Percentiles rank a stretch among this genome's conserved stretches.
phyloP scores from a whole-genome alignment of 2,888 invertebrate genomes.

The Anthrax anthrax region DNA sequence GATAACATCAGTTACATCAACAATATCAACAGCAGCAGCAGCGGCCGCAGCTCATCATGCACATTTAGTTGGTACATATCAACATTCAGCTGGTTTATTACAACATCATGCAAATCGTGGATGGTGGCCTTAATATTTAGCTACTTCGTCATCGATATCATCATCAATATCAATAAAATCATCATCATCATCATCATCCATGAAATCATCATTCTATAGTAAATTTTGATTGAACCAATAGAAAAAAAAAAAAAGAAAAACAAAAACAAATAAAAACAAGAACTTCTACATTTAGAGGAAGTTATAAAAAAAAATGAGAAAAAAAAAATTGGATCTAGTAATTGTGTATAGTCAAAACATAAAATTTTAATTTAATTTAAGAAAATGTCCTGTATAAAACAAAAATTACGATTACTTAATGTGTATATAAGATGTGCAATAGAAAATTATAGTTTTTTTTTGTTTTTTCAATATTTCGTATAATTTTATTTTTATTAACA shows the following conservation, averaged over 20 bases:
- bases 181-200: too few relatives aligned
- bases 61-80: constrained; percentile 34
- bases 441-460: neutral
- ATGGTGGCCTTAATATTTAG: constrained; percentile 33
- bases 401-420: too few relatives aligned
- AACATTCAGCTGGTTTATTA: constrained; percentile 23
- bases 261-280: too few relatives aligned
- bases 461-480: neutral
- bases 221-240: neutral
- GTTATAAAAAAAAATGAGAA: too few relatives aligned
- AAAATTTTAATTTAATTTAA: too few relatives aligned
- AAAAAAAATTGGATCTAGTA: too few relatives aligned
- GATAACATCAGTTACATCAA: constrained; percentile 25
- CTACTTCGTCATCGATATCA: neutral
- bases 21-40: constrained; percentile 23
- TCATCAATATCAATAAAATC: neutral
- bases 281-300: too few relatives aligned
- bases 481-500: too few relatives aligned
- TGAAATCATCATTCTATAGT: neutral
- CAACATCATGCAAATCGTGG: constrained; percentile 12
- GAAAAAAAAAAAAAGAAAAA: neutral
- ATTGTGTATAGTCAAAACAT: too few relatives aligned
- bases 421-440: neutral
- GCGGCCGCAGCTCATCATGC: too few relatives aligned
- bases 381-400: too few relatives aligned